phyloP scores from a whole-genome alignment of 2,797 vertebrate genomes.

The Epinephelus awoara region DNA sequence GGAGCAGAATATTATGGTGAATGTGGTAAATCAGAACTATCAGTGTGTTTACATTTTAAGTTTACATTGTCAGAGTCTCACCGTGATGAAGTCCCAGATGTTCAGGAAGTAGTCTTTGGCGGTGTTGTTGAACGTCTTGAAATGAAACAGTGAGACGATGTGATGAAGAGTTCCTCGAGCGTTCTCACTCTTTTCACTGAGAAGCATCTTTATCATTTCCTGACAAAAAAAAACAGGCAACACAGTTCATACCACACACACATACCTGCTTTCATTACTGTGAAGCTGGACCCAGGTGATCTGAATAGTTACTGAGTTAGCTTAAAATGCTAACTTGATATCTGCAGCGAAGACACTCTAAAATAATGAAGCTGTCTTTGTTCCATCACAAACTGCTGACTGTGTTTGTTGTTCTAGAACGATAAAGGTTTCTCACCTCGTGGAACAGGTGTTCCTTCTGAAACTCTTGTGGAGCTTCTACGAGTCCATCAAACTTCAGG shows the following conservation, averaged over 20 bases:
- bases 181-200: constrained; percentile 12
- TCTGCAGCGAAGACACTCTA: too few species aligned
- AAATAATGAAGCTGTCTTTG: too few species aligned
- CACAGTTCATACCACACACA: neutral
- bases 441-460: constrained; percentile 21
- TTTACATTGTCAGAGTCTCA: neutral
- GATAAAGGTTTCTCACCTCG: neutral
- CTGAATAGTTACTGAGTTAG: too few species aligned
- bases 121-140: constrained; percentile 19
- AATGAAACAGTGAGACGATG: constrained; percentile 3
- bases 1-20: neutral
- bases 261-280: neutral
- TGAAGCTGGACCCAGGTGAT: neutral
- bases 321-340: too few species aligned
- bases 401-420: too few species aligned
- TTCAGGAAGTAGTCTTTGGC: constrained; percentile 25
- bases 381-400: too few species aligned
- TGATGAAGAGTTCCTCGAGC: constrained; percentile 21
- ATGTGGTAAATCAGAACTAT: neutral
- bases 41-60: too few species aligned
- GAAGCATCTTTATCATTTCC: constrained; percentile 24
- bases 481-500: constrained; percentile 6
- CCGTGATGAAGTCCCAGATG: constrained; percentile 30
- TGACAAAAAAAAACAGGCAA: neutral
- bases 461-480: constrained; percentile 21